Conservation (phyloP, 2,888 invertebrate genomes). For the Anagyrus pseudococci region DNA sequence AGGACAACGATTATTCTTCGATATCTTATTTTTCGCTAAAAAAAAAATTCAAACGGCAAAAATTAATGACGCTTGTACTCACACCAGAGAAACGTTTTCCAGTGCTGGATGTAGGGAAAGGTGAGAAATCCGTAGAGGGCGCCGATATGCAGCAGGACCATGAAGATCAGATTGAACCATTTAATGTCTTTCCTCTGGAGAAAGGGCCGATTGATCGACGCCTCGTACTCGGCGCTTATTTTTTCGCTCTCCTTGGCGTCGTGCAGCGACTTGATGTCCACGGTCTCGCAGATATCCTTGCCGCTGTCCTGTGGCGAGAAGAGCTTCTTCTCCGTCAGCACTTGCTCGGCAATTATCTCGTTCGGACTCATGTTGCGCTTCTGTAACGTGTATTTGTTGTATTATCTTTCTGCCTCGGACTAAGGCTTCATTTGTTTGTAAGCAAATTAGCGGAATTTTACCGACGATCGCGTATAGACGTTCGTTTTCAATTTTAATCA, state of each 20-base stretch:
- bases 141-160: slow-evolving; percentile 63
- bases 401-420: too few species aligned
- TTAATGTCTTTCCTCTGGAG: slow-evolving; percentile 7
- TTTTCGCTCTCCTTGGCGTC: neutral
- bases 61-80: too few species aligned
- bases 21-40: neutral
- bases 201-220: slow-evolving; percentile 1
- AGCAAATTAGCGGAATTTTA: too few species aligned
- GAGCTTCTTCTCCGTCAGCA: neutral
- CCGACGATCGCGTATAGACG: too few species aligned
- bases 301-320: neutral
- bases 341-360: slow-evolving; percentile 4
- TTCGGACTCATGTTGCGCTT: slow-evolving; percentile 5
- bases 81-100: slow-evolving; percentile 66
- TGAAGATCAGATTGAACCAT: slow-evolving; percentile 46
- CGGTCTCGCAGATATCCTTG: neutral
- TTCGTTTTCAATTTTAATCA: too few species aligned
- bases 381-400: too few species aligned
- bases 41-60: too few species aligned
- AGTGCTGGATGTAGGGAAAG: slow-evolving; percentile 52
- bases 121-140: slow-evolving; percentile 56
- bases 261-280: neutral
- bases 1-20: neutral
- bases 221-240: neutral
- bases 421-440: too few species aligned